phyloP scores from a whole-genome alignment of 2,797 vertebrate genomes.

The Crenuchus spilurus region DNA sequence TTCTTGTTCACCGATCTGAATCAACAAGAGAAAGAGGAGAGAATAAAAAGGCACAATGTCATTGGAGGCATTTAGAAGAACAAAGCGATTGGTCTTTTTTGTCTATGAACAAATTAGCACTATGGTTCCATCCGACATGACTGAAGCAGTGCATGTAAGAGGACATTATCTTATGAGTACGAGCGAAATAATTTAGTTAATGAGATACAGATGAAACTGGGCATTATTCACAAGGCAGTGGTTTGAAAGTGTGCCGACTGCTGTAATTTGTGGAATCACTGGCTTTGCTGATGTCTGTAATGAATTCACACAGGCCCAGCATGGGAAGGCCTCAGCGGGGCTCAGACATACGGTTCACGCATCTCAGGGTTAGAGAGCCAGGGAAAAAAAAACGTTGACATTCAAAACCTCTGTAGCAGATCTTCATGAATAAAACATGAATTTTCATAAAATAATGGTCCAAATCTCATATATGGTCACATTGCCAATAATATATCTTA shows the following conservation, averaged over 20 bases:
- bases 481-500: conserved; percentile 2
- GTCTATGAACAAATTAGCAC: conserved; percentile 63
- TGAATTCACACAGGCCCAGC: conserved; percentile 45
- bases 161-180: conserved; percentile 61
- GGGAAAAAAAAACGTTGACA: conserved; percentile 41
- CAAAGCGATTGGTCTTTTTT: conserved; percentile 54
- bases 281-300: conserved; percentile 49
- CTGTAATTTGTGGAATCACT: conserved; percentile 52
- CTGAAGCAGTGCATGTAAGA: conserved; percentile 61
- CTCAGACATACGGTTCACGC: conserved; percentile 32
- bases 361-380: conserved; percentile 32
- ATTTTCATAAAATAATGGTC: conserved; percentile 1
- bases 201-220: conserved; percentile 58
- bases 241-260: conserved; percentile 35
- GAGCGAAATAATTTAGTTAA: conserved; percentile 67
- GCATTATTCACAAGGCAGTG: conserved; percentile 48
- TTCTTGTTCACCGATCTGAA: conserved; percentile 65
- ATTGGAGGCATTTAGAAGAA: conserved; percentile 53
- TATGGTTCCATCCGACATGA: conserved; percentile 58
- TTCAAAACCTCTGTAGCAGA: conserved; percentile 2
- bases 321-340: conserved; percentile 42
- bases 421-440: conserved; percentile 45
- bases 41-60: conserved; percentile 45
- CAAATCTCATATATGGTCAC: conserved; percentile 10
- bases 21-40: conserved; percentile 33